phyloP scores from a whole-genome alignment of 2,113 vertebrate species.

The Alethe castanea region DNA sequence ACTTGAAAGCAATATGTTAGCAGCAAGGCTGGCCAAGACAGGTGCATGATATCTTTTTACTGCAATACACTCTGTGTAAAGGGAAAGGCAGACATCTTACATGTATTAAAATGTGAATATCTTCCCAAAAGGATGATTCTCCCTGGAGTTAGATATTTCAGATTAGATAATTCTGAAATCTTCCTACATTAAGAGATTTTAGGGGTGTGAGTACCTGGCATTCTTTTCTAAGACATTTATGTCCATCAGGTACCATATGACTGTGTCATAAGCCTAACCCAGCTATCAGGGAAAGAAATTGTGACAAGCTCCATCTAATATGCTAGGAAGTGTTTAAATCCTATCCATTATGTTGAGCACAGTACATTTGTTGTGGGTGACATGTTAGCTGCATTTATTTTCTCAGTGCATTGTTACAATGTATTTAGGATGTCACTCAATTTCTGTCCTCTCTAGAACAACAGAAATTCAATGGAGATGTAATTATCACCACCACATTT shows the following conservation, averaged over 20 bases:
- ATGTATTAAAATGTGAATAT: not conserved
- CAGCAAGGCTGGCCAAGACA: not conserved
- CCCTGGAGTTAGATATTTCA: not conserved
- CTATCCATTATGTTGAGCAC: not conserved
- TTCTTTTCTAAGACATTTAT: not conserved
- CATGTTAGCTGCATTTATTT: not conserved
- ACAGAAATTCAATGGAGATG: constrained; percentile 26
- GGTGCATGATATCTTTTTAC: not conserved
- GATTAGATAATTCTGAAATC: not conserved
- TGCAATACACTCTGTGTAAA: not conserved
- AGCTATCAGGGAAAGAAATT: not conserved
- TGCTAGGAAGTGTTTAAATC: not conserved
- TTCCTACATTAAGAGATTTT: not conserved
- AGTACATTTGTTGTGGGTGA: not conserved
- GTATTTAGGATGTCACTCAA: not conserved
- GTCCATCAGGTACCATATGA: not conserved
- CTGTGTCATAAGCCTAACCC: not conserved
- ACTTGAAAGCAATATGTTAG: not conserved
- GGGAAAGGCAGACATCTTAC: not conserved
- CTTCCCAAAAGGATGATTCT: not conserved
- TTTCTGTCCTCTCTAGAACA: not conserved
- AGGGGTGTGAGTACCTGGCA: not conserved
- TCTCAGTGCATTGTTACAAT: not conserved
- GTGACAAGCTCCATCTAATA: not conserved
- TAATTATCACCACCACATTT: not conserved